phyloP scores from a whole-genome alignment of 35 echinoderm and acorn worm species.

The Chiridota heheva region DNA sequence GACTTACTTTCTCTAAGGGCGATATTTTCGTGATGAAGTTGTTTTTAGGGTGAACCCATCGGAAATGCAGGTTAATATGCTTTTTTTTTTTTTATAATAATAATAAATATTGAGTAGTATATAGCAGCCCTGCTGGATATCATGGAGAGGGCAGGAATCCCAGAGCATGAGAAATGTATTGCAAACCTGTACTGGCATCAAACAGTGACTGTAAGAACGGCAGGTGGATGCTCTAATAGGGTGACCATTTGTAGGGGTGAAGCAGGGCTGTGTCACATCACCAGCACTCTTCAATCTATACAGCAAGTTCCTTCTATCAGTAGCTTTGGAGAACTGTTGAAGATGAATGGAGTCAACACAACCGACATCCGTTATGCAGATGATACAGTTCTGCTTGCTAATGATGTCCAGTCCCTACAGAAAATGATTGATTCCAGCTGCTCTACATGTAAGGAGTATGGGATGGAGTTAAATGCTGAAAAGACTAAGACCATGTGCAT shows the following conservation, averaged over 20 bases:
- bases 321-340: neutral
- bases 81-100: no score
- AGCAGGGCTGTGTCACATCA: neutral
- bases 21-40: no score
- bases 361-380: conserved; percentile 7
- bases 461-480: neutral
- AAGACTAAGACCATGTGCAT: neutral
- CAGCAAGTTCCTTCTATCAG: neutral
- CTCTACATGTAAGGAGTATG: neutral
- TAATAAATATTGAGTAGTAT: no score
- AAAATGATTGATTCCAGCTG: neutral
- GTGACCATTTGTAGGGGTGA: neutral
- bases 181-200: neutral
- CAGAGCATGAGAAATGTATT: neutral
- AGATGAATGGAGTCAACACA: neutral
- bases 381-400: conserved; percentile 2
- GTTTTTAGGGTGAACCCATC: no score
- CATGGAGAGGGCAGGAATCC: neutral
- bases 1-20: no score
- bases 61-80: no score
- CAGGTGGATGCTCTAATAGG: neutral
- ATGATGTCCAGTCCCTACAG: neutral
- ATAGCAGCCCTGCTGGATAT: no score
- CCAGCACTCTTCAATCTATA: conserved; percentile 3
- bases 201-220: neutral